Percentiles rank a stretch among this genome's conserved stretches.
Evolutionary conservation across 2,797 vertebrate species (phyloP).

Genomic region (Arctocebus calabarensis): DNA sequence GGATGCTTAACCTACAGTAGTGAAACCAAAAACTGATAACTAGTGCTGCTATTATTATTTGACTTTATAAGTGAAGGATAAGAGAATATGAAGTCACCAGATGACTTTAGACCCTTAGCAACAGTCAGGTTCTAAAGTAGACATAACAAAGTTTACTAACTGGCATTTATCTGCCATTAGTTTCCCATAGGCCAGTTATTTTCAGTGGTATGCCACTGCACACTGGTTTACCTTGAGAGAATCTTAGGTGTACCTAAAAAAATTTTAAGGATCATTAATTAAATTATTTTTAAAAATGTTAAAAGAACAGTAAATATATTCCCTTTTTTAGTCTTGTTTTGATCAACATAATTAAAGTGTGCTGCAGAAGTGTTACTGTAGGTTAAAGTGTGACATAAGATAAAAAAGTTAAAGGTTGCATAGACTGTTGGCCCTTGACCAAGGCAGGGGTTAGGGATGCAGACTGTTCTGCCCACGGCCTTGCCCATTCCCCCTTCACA

Average conservation of each 20-base stretch:
- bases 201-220: too few species aligned
- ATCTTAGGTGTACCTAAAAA: too few species aligned
- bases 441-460: neutral
- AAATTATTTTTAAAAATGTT: too few species aligned
- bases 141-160: neutral
- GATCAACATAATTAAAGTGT: too few species aligned
- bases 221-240: too few species aligned
- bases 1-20: neutral
- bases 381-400: too few species aligned
- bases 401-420: neutral
- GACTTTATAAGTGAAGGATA: slow-evolving; percentile 19
- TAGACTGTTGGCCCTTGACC: neutral
- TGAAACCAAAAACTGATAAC: neutral
- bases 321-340: too few species aligned
- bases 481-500: neutral
- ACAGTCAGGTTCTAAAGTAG: too few species aligned
- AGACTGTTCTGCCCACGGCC: accelerated
- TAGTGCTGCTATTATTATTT: neutral
- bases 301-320: too few species aligned
- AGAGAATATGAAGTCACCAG: neutral
- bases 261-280: too few species aligned
- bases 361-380: too few species aligned
- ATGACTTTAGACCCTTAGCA: neutral
- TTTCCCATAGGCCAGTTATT: neutral
- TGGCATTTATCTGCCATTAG: neutral